phyloP scores from a whole-genome alignment of 2,113 vertebrate genomes.

The Nycticebus coucang region DNA sequence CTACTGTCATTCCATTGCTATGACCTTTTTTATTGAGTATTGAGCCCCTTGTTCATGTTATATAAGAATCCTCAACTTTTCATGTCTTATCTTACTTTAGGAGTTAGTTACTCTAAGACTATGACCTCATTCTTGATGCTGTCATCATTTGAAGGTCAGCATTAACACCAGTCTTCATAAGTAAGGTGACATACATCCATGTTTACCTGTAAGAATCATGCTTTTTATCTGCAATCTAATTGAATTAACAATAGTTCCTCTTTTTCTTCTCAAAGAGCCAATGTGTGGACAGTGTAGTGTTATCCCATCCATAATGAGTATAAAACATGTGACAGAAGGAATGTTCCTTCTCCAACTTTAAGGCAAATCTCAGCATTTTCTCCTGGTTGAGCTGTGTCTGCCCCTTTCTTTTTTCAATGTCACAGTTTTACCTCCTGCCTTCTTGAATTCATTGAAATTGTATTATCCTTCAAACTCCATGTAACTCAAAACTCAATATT shows the following conservation, averaged over 20 bases:
- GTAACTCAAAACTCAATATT: conserved; percentile 52
- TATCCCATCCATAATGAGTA: background rate
- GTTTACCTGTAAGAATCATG: background rate
- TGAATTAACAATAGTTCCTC: background rate
- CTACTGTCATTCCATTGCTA: background rate
- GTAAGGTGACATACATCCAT: background rate
- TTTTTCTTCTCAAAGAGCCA: background rate
- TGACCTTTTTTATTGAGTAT: background rate
- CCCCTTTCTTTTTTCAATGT: conserved; percentile 2
- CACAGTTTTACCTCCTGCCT: conserved; percentile 19
- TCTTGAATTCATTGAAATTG: background rate
- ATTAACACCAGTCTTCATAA: background rate
- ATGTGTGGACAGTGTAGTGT: background rate
- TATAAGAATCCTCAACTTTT: background rate
- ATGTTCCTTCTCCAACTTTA: background rate
- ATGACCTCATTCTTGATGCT: background rate
- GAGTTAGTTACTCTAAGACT: background rate
- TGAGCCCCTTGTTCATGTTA: background rate
- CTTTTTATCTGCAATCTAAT: background rate
- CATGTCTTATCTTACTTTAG: background rate
- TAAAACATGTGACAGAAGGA: conserved; percentile 1
- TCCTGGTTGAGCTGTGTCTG: background rate
- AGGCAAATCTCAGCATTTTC: background rate
- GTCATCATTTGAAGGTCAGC: background rate
- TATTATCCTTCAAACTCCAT: conserved; percentile 53